Percentiles rank a stretch among this genome's conserved stretches.
phyloP scores from a whole-genome alignment of 2,888 invertebrate species.

The Blastobasis adustella region DNA sequence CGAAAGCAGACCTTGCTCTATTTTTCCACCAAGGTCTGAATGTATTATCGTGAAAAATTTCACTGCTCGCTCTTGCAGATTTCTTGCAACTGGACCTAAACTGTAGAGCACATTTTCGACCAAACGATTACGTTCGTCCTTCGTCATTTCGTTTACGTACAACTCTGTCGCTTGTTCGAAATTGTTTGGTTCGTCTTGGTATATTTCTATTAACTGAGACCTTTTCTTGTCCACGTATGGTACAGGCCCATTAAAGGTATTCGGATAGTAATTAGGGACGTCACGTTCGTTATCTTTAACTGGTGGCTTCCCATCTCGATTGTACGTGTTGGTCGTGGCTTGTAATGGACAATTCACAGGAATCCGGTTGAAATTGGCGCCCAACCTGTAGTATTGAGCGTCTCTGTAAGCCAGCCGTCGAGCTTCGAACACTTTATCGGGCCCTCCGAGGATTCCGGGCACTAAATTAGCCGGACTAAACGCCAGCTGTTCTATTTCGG shows the following conservation, averaged over 20 bases:
- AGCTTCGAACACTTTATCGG: conserved; percentile 68
- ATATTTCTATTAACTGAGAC: conserved; percentile 6
- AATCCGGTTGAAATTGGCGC: conserved; percentile 29
- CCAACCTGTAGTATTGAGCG: conserved; percentile 57
- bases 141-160: conserved; percentile 58
- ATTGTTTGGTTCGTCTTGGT: background rate
- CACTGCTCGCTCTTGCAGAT: conserved; percentile 63
- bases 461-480: conserved; percentile 47
- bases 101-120: conserved; percentile 81
- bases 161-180: background rate
- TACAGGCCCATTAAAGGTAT: conserved; percentile 30
- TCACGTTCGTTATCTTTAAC: conserved; percentile 22
- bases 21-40: background rate
- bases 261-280: conserved; percentile 32
- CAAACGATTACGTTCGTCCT: conserved; percentile 79
- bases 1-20: background rate
- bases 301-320: conserved; percentile 29
- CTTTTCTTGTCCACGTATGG: conserved; percentile 26
- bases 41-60: conserved; percentile 76
- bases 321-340: conserved; percentile 18
- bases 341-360: conserved; percentile 26
- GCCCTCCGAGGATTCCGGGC: conserved; percentile 65
- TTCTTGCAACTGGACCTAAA: background rate
- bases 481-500: conserved; percentile 66
- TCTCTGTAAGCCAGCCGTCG: conserved; percentile 68